Evolutionary conservation across 2,888 invertebrate genomes (phyloP).

Genomic region (Lysandra bellargus): DNA sequence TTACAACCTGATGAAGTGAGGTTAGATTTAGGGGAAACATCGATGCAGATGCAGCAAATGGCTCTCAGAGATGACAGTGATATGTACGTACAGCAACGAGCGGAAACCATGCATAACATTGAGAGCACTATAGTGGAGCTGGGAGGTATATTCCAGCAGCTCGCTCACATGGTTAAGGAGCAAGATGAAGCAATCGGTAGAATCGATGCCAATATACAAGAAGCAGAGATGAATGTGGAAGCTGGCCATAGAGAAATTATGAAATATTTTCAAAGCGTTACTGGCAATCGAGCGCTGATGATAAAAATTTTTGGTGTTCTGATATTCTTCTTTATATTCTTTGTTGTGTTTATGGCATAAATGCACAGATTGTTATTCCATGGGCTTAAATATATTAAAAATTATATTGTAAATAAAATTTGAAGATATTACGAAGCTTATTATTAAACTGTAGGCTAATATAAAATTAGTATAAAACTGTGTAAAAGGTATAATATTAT

Average conservation of each 20-base stretch:
- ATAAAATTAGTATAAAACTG: neutral
- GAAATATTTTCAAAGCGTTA: slow-evolving; percentile 98
- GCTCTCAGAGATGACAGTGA: slow-evolving; percentile 92
- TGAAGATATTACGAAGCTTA: neutral
- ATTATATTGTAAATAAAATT: slow-evolving; percentile 30
- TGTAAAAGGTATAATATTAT: neutral
- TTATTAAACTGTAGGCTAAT: neutral
- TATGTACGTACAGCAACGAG: slow-evolving; percentile 93
- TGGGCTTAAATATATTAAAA: slow-evolving; percentile 25
- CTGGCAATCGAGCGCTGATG: slow-evolving; percentile 99
- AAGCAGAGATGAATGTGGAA: slow-evolving; percentile 97
- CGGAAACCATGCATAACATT: slow-evolving; percentile 99
- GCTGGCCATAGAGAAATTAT: slow-evolving; percentile 98
- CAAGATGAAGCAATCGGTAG: slow-evolving; percentile 99
- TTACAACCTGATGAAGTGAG: slow-evolving; percentile 87
- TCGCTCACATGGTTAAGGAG: slow-evolving; percentile 98
- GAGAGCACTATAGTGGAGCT: slow-evolving; percentile 99
- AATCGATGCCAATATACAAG: slow-evolving; percentile 98
- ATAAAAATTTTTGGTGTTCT: slow-evolving; percentile 99
- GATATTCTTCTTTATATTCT: slow-evolving; percentile 99
- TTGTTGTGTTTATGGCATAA: slow-evolving; percentile 96
- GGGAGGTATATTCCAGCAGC: slow-evolving; percentile 98
- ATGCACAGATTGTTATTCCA: slow-evolving; percentile 32
- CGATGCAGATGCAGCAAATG: slow-evolving; percentile 82
- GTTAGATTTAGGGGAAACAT: slow-evolving; percentile 89